A percentile compares a stretch with the other conserved stretches of the same genome.
Conservation (phyloP, 2,797 vertebrate genomes). For the Microhierax caerulescens region DNA sequence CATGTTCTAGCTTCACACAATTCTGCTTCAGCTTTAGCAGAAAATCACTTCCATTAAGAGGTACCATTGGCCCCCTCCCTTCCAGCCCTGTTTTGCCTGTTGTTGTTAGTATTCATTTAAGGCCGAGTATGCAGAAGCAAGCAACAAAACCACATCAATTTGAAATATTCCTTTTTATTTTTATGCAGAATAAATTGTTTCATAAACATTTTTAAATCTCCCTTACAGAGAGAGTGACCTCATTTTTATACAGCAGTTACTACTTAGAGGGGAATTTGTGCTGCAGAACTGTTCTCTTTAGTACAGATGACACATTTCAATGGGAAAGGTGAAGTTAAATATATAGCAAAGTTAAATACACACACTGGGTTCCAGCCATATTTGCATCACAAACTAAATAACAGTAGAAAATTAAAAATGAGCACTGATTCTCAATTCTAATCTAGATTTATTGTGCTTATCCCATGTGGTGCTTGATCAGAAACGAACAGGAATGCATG, state of each 20-base stretch:
- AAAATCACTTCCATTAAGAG: neutral
- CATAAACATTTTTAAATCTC: neutral
- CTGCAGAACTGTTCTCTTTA: neutral
- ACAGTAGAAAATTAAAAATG: conserved; percentile 1
- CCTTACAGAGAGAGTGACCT: neutral
- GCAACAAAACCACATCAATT: neutral
- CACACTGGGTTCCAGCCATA: neutral
- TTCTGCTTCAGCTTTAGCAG: neutral
- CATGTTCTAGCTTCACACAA: neutral
- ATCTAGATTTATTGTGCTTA: neutral
- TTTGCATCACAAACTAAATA: neutral
- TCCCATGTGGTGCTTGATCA: neutral
- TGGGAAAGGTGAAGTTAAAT: conserved; percentile 16
- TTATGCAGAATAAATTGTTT: neutral
- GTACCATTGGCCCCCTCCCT: neutral
- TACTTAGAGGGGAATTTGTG: neutral
- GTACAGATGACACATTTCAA: neutral
- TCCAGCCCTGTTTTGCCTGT: neutral
- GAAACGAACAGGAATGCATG: neutral
- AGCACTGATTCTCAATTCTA: neutral
- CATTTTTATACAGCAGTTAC: conserved; percentile 1
- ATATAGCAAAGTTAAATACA: neutral
- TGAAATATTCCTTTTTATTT: neutral
- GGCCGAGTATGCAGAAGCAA: neutral
- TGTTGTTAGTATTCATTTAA: neutral